These are phyloP conservation scores for Dufourea novaeangliae DNA, from an alignment of 1,140 invertebrate species.

Conservation along the genomic window DNA sequence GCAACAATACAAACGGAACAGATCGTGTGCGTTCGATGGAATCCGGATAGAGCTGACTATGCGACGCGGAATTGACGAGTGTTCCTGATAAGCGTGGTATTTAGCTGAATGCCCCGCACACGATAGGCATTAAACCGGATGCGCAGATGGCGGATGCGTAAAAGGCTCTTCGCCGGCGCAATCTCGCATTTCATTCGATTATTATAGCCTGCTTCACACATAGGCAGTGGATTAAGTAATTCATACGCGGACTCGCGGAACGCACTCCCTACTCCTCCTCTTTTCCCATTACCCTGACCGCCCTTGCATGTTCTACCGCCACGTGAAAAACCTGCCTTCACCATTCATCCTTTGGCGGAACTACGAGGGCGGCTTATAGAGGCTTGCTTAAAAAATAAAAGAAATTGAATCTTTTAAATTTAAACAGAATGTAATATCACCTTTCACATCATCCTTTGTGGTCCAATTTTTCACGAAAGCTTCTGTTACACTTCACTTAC, in stretches of 20 bases:
- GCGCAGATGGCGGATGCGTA: slow-evolving; percentile 39
- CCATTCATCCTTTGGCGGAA: slow-evolving; percentile 9
- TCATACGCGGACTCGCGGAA: slow-evolving; percentile 50
- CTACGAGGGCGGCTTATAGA: neutral
- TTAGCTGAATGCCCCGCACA: slow-evolving; percentile 20
- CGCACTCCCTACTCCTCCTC: neutral
- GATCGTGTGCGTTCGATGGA: neutral
- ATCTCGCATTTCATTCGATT: slow-evolving; percentile 66
- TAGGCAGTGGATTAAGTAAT: slow-evolving; percentile 62
- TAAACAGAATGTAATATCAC: too few species aligned
- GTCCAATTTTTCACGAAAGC: too few species aligned
- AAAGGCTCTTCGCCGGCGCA: slow-evolving; percentile 45
- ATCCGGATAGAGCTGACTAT: neutral
- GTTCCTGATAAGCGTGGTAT: slow-evolving; percentile 50
- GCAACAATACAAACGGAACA: neutral
- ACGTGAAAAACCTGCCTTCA: slow-evolving; percentile 40
- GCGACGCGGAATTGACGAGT: slow-evolving; percentile 28
- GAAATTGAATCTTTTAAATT: too few species aligned
- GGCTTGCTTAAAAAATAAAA: neutral
- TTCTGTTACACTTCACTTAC: too few species aligned
- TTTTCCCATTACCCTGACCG: slow-evolving; percentile 11
- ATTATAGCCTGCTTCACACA: slow-evolving; percentile 32
- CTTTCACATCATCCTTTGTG: too few species aligned
- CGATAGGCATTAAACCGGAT: slow-evolving; percentile 39
- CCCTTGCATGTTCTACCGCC: neutral